phyloP scores from a whole-genome alignment of 1,140 invertebrate genomes.

The Acromyrmex heyeri region DNA sequence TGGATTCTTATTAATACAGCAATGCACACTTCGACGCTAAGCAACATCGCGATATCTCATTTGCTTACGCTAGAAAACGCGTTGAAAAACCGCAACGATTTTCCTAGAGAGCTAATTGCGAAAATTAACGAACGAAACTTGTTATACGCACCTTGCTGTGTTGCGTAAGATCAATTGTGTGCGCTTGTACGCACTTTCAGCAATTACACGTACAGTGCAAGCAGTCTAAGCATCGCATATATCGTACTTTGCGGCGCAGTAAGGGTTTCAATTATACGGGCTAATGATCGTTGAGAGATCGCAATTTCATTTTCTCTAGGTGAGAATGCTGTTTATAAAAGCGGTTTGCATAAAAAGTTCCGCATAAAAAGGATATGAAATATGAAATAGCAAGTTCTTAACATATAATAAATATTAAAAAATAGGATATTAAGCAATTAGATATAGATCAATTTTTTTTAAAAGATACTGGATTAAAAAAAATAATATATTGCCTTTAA shows the following conservation, averaged over 20 bases:
- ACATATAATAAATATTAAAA: slow-evolving; percentile 13
- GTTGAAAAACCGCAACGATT: slow-evolving; percentile 18
- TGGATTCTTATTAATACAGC: slow-evolving; percentile 16
- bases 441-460: neutral
- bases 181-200: slow-evolving; percentile 21
- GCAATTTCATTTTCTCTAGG: slow-evolving; percentile 33
- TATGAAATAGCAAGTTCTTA: neutral
- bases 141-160: slow-evolving; percentile 2
- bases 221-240: neutral
- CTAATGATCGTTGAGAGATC: slow-evolving; percentile 56
- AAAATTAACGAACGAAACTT: slow-evolving; percentile 52
- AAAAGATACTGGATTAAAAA: neutral
- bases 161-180: slow-evolving; percentile 43
- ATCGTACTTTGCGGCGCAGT: slow-evolving; percentile 9
- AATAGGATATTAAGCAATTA: neutral
- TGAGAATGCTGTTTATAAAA: neutral
- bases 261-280: slow-evolving; percentile 64
- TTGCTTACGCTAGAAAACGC: slow-evolving; percentile 36
- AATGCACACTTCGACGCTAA: neutral
- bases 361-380: neutral
- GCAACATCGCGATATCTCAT: slow-evolving; percentile 16
- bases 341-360: neutral
- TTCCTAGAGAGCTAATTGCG: slow-evolving; percentile 31
- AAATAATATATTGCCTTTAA: neutral
- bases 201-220: slow-evolving; percentile 1